These are phyloP conservation scores for Oxygymnocypris stewartii DNA, from an alignment of 2,113 vertebrate genomes.

Conservation along the genomic window DNA sequence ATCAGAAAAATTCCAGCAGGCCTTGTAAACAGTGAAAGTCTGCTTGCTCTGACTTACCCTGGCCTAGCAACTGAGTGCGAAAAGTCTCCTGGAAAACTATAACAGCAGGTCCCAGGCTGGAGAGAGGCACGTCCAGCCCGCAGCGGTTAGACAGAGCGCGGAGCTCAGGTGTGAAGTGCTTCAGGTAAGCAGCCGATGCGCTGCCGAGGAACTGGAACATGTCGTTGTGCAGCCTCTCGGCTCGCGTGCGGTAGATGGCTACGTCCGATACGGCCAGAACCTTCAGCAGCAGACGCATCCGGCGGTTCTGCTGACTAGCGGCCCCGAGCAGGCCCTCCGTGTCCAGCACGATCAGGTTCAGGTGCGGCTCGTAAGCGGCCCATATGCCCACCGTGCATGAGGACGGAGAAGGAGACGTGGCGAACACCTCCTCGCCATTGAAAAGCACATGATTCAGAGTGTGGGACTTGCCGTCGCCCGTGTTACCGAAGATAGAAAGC, in stretches of 20 bases:
- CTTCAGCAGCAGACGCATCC: conserved; percentile 79
- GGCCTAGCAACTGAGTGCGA: conserved; percentile 76
- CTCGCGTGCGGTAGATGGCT: conserved; percentile 79
- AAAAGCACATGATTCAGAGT: conserved; percentile 81
- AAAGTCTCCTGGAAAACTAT: conserved; percentile 82
- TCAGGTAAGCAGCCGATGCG: conserved; percentile 80
- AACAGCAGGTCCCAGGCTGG: conserved; percentile 77
- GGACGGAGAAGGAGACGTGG: conserved; percentile 78
- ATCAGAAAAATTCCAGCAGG: neutral
- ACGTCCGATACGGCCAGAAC: conserved; percentile 81
- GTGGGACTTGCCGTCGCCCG: conserved; percentile 84
- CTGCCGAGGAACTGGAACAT: conserved; percentile 83
- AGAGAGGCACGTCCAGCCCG: conserved; percentile 79
- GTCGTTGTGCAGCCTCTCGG: conserved; percentile 82
- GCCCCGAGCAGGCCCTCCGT: conserved; percentile 80
- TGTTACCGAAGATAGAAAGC: conserved; percentile 83
- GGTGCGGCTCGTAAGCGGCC: conserved; percentile 75
- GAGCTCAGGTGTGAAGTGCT: conserved; percentile 79
- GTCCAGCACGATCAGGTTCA: conserved; percentile 75
- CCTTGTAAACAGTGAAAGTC: neutral
- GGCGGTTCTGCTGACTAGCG: conserved; percentile 75
- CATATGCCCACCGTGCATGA: conserved; percentile 83
- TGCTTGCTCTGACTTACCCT: conserved; percentile 65
- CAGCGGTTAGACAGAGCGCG: conserved; percentile 77
- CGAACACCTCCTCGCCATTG: conserved; percentile 70